A percentile compares a stretch with the other conserved stretches of the same genome.
Evolutionary conservation across 2,888 invertebrate genomes (phyloP).

Genomic region (Dasypogon diadema): DNA sequence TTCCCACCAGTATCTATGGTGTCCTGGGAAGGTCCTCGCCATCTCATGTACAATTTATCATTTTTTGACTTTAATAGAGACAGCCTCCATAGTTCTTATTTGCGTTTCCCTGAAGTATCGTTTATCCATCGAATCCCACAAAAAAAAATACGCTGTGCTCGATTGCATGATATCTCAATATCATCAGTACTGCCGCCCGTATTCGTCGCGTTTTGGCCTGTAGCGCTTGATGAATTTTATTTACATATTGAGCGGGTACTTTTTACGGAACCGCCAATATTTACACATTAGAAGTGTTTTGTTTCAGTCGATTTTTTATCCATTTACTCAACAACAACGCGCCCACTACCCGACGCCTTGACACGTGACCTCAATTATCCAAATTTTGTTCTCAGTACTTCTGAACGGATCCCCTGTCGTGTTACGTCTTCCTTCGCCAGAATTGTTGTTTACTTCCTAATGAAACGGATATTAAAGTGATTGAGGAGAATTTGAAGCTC

Average conservation of each 20-base stretch:
- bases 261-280: slow-evolving; percentile 32
- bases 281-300: slow-evolving; percentile 46
- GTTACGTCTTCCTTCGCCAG: slow-evolving; percentile 1
- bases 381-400: slow-evolving; percentile 39
- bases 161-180: slow-evolving; percentile 28
- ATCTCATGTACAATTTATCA: slow-evolving; percentile 24
- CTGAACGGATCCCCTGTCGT: slow-evolving; percentile 1
- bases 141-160: slow-evolving; percentile 22
- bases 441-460: slow-evolving; percentile 39
- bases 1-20: slow-evolving; percentile 29
- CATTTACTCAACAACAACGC: slow-evolving; percentile 42
- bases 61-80: slow-evolving; percentile 33
- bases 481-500: slow-evolving; percentile 12
- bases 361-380: slow-evolving; percentile 46
- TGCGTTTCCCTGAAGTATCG: slow-evolving; percentile 41
- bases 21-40: slow-evolving; percentile 18
- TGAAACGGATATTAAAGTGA: slow-evolving; percentile 49
- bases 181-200: slow-evolving; percentile 13
- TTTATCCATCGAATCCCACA: slow-evolving; percentile 29
- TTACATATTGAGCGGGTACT: slow-evolving; percentile 46
- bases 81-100: not conserved
- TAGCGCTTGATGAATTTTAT: slow-evolving; percentile 22
- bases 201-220: not conserved
- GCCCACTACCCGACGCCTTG: slow-evolving; percentile 36
- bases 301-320: slow-evolving; percentile 48